Evolutionary conservation across 2,888 invertebrate genomes (phyloP), one percentile per base, ranked within the genome.

Genomic region (Isoperla grammatica): DNA sequence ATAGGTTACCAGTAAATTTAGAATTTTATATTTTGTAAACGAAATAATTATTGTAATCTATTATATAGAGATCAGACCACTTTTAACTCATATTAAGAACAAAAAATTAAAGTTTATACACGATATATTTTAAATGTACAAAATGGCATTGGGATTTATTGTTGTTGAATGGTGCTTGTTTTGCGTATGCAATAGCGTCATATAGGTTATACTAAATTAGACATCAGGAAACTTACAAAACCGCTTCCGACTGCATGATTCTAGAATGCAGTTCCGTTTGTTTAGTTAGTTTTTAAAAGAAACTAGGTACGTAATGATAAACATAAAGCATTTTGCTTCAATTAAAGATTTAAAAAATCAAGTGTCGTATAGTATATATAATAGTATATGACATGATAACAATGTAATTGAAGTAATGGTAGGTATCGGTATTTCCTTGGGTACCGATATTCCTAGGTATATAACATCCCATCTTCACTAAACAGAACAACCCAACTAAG

Each of bases 121-220:
- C 19, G 19, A 15, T 45, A 45, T 19, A 19, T 53, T 37, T 37
- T 53, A 53, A 53, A 50, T 37, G 53, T 53, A 53, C 17, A 53
- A 35, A 50, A 35, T 37, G 53, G 49, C 29, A 37, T 53, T 15
- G 39, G 53, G 39, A 50, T 29, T 50, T 45, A 53, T 39, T 53
- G 53, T 53, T 53, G 53, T 37, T 37, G 53, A 39, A 39, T 53
- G 53, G 53, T 53, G 53, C 53, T 53, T 29, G 29, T 8, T 29
- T 29, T 29, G 29, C 29, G 8, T 6, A 29, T 29, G 29, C 29
- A 29, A 29, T 29, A 29, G 29, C 29, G 29, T 4, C 29, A 29
- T 29, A 29, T 6, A 4, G 4, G 29, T 29, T 29, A 29, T 29
- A 29, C 29, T 29, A 29, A 29, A 29, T 29, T 29, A 29, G n/a